A percentile compares a stretch with the other conserved stretches of the same genome.
Conservation (phyloP, 2,113 vertebrate species). For the Psilopogon haemacephalus region DNA sequence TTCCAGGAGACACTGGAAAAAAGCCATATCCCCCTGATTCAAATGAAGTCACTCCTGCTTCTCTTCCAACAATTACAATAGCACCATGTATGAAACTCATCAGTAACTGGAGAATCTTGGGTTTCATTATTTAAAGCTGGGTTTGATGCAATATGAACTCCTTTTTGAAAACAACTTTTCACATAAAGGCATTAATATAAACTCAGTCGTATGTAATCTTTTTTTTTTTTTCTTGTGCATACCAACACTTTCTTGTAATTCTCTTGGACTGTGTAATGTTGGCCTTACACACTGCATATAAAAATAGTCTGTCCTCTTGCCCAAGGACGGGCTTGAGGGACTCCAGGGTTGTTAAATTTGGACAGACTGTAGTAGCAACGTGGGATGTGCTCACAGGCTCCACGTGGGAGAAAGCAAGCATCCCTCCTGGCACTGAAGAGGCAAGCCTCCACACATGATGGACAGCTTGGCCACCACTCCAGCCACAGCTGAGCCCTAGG, state of each 20-base stretch:
- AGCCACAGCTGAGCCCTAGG: not conserved
- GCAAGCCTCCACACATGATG: rapidly evolving
- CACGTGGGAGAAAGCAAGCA: not conserved
- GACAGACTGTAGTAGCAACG: not conserved
- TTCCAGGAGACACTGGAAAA: conserved; percentile 38
- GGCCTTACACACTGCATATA: not conserved
- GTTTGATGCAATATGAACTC: not conserved
- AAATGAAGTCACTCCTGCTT: conserved; percentile 54
- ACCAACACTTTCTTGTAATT: conserved; percentile 47
- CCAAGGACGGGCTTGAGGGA: conserved; percentile 9
- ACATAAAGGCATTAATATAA: conserved; percentile 43
- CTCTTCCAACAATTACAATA: conserved; percentile 63
- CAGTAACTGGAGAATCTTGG: conserved; percentile 63
- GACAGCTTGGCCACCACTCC: not conserved
- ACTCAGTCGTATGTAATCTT: not conserved
- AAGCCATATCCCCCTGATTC: conserved; percentile 29
- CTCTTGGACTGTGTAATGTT: not conserved
- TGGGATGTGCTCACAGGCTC: not conserved
- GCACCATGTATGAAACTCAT: conserved; percentile 54
- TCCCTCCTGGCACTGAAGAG: not conserved
- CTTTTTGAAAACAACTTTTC: conserved; percentile 18
- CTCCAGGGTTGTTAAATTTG: conserved; percentile 21
- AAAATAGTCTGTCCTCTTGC: conserved; percentile 35
- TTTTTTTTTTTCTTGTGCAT: conserved; percentile 17
- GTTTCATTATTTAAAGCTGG: conserved; percentile 47